A percentile compares a stretch with the other conserved stretches of the same genome.
phyloP scores from a whole-genome alignment of 2,113 vertebrate genomes.

The Oriolus oriolus region DNA sequence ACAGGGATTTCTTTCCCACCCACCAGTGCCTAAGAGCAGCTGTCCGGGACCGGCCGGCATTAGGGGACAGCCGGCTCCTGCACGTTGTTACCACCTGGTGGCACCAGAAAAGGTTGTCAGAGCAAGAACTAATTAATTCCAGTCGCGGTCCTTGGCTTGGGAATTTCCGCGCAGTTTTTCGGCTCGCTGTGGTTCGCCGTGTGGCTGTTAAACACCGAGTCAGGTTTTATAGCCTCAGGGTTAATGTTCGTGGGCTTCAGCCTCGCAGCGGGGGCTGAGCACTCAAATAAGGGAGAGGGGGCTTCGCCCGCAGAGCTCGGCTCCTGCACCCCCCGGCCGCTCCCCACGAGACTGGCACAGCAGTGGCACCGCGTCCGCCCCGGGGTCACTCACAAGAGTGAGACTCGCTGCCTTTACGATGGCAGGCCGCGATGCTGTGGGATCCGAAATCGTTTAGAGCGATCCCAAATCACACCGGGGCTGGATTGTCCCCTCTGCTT shows the following conservation, averaged over 20 bases:
- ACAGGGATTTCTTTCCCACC: neutral
- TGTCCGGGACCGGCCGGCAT: accelerated
- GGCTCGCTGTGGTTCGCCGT: neutral
- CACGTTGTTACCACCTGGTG: conserved; percentile 46
- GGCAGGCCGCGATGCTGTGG: neutral
- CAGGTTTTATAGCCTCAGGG: neutral
- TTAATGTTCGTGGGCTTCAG: conserved; percentile 1
- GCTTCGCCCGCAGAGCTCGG: neutral
- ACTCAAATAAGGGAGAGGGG: neutral
- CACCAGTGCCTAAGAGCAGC: neutral
- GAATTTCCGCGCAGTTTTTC: neutral
- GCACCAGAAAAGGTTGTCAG: conserved; percentile 36
- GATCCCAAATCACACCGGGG: neutral
- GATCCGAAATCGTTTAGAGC: neutral
- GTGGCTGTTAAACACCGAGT: neutral
- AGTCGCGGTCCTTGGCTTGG: neutral
- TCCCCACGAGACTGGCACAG: neutral
- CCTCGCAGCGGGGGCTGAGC: neutral
- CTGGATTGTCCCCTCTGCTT: neutral
- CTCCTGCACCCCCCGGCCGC: neutral
- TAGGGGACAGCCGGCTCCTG: neutral
- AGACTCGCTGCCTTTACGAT: accelerated
- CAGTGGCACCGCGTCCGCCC: neutral
- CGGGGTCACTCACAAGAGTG: accelerated
- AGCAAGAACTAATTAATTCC: conserved; percentile 4